Conservation (phyloP, 2,113 vertebrate genomes). For the Corythoichthys haematopterus region DNA sequence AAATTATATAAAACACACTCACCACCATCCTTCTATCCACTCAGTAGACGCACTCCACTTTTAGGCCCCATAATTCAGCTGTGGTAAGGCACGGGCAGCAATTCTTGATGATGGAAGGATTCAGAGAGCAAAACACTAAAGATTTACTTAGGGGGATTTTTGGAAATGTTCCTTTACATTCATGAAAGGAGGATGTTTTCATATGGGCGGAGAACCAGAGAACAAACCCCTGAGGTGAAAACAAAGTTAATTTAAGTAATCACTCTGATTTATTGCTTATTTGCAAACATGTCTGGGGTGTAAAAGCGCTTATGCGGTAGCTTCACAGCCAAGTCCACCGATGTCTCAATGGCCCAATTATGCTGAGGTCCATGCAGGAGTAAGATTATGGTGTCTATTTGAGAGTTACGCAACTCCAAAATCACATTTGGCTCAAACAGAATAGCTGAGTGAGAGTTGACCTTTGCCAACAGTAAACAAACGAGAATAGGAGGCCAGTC, state of each 20-base stretch:
- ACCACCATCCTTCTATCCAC: neutral
- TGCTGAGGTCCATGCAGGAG: neutral
- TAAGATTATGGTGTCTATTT: constrained; percentile 14
- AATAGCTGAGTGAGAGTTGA: constrained; percentile 29
- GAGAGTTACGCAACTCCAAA: constrained; percentile 37
- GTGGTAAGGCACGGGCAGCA: neutral
- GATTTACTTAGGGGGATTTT: neutral
- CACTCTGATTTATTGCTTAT: neutral
- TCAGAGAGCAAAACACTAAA: neutral
- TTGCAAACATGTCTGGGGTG: neutral
- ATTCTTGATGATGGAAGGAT: neutral
- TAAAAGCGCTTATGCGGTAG: neutral
- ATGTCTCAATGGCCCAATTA: neutral
- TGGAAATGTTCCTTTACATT: constrained; percentile 4
- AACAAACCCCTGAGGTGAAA: neutral
- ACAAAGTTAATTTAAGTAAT: neutral
- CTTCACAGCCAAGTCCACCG: neutral
- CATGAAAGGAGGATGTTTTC: constrained; percentile 16
- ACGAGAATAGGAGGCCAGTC: constrained; percentile 23
- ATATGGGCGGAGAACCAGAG: neutral
- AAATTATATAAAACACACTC: constrained; percentile 11
- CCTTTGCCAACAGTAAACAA: constrained; percentile 51
- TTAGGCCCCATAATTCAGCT: neutral
- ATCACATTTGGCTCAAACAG: constrained; percentile 15
- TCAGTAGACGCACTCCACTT: neutral